Evolutionary conservation across 2,888 invertebrate species (phyloP), one percentile per base, ranked within the genome.

Genomic region (Theristus sp.): DNA sequence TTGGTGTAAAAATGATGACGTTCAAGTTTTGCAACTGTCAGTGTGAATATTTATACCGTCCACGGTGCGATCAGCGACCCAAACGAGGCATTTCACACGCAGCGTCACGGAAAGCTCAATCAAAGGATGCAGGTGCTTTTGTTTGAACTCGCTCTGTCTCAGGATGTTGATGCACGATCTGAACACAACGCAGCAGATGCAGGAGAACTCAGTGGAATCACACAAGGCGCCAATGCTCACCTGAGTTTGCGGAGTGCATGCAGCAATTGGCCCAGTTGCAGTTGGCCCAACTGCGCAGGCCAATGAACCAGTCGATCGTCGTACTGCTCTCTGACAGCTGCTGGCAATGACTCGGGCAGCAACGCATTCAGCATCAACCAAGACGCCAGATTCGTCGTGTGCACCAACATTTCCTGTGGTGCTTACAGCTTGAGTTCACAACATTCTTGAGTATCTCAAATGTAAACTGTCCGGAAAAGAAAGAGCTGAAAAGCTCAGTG

Each of bases 21-120:
- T 10, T 17, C 46, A 46, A 46, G 46, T 46, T 46, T 46, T 46
- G 13, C 10, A 46, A 17, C 10, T 22, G 22, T 22, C 13, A 46
- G 22, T 17, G 13, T 46, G 46, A 46, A 10, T 22, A 46, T 46
- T 46, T 46, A 13, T 38, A 38, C 38, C 20, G 24, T 49, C 49
- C 3, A 20, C 13, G 26, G 61, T 29, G 54, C 63, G 64, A 6
- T 69, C 68, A 6, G 69, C 62, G 10, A 68, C 63, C 56, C 68
- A 62, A 1, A 66, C 67, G 28, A 73, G 61, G 29, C 68, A 63
- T 49, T 69, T 68, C 38, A 73, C 57, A 13, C 73, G 62, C 13
- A 71, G 62, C 1, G 70, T 71, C 62, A 65, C 68, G 61, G 69
- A 70, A 27, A 73, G 61, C 60, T 73, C 73, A 24, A 67, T 63